Percentiles rank a stretch among this genome's conserved stretches.
Conservation (phyloP, 2,888 invertebrate genomes). For the Epinotia brunnichana region DNA sequence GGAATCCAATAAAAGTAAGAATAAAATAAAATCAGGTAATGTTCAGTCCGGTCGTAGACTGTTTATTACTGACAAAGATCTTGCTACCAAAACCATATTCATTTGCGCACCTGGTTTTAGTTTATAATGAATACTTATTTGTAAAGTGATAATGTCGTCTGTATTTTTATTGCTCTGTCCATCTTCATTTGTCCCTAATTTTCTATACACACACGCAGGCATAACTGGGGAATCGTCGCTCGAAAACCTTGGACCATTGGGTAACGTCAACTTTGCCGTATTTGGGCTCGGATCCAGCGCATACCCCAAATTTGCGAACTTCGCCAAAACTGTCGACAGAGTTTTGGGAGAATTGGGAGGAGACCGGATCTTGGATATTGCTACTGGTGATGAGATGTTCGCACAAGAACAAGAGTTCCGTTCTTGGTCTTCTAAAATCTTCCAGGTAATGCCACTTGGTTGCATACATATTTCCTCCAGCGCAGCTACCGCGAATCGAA, state of each 20-base stretch:
- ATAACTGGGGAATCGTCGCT: slow-evolving; percentile 88
- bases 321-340: slow-evolving; percentile 95
- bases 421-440: slow-evolving; percentile 94
- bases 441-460: slow-evolving; percentile 84
- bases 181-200: background rate
- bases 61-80: background rate
- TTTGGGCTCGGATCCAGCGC: slow-evolving; percentile 97
- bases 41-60: background rate
- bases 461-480: background rate
- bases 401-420: slow-evolving; percentile 97
- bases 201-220: slow-evolving; percentile 84
- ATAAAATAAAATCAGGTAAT: background rate
- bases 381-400: slow-evolving; percentile 96
- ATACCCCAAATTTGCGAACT: slow-evolving; percentile 97
- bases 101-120: too few species aligned
- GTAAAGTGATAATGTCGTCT: background rate
- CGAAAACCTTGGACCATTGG: slow-evolving; percentile 93
- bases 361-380: slow-evolving; percentile 90
- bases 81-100: background rate
- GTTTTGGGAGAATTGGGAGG: slow-evolving; percentile 94
- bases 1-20: slow-evolving; percentile 68
- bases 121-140: background rate
- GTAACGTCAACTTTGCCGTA: slow-evolving; percentile 96
- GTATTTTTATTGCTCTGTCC: background rate
- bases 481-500: too few species aligned